A percentile compares a stretch with the other conserved stretches of the same genome.
phyloP scores from a whole-genome alignment of 2,888 invertebrate species.

The Chrysotoxum bicinctum region DNA sequence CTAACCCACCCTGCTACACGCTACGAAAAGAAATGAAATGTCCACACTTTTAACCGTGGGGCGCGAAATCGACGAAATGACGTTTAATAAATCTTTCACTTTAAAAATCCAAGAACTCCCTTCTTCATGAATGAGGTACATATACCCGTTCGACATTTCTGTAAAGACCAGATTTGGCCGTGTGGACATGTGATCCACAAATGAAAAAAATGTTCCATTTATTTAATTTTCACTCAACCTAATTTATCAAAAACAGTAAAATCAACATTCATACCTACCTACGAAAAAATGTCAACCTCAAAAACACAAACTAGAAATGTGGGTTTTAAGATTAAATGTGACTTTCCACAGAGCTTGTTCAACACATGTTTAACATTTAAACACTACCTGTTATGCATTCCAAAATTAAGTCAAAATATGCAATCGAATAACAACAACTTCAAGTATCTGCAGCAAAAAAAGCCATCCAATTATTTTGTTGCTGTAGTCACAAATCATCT shows the following conservation, averaged over 20 bases:
- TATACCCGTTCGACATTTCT: neutral
- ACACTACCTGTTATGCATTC: neutral
- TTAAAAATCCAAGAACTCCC: rapidly evolving
- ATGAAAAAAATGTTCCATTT: no score
- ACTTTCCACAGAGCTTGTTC: neutral
- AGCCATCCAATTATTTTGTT: neutral
- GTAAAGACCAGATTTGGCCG: no score
- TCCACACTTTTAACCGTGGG: no score
- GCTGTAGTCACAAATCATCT: conserved; percentile 18
- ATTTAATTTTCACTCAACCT: no score
- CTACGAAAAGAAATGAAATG: no score
- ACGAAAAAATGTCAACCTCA: neutral
- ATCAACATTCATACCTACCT: no score
- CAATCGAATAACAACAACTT: neutral
- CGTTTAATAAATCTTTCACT: neutral
- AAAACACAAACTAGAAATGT: neutral
- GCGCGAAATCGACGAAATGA: neutral
- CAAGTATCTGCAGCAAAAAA: neutral
- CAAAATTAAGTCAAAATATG: neutral
- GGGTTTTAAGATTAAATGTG: neutral
- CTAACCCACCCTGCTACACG: no score
- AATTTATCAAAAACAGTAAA: no score
- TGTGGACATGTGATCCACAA: neutral
- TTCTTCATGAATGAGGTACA: neutral
- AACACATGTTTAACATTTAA: neutral